Base-by-base conservation (phyloP, 2,797 vertebrate genomes). In the Halcyon leucocephala region DNA sequence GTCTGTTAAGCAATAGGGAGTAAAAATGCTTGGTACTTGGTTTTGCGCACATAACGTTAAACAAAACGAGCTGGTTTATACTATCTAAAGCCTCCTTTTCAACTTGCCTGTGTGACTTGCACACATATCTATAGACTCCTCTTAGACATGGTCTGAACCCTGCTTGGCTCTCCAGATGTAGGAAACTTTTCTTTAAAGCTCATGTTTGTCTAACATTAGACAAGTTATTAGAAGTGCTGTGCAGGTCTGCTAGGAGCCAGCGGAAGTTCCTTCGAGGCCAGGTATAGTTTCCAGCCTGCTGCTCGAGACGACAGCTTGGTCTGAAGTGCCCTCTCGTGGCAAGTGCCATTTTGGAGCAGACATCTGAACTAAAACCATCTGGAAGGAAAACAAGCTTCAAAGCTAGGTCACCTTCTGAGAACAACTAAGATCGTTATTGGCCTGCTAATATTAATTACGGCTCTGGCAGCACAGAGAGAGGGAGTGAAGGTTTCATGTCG, bases 291-390 rank as follows among this genome's bases (percentile, higher is more conserved):
- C 2, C 6, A 12, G 3, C 8, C 10, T 6, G 17, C 37, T 52
- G 39, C 88, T 90, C 1, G 39, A 70, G 90, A 19, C 55, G 92
- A 96, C 95, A 93, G 41, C 72, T 97, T 96, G 69, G 94, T 94
- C 67, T 91, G 73, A 97, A 73, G 77, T 88, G 95, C 96, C 97
- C 94, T 95, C 97, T 97, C 60, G 96, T 96, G 97, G 93, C 77
- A 67, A 66, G 19, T 8, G 42, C n/a, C 37, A 14, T 86, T 70
- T 42, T 22, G 76, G 46, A 22, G 26, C 35, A 49, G 42, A 62
- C 10, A 6, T 39, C 37, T 6, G 52, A 25, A 70, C 41, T 28
- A 31, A 65, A 42, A 12, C 9, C 41, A 1, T 20, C 15, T 5
- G 7, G 51, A 41, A 60, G 25, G 24, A 48, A 67, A 65, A 46